Evolutionary conservation across 2,113 vertebrate genomes (phyloP).

Genomic region (Nettapus auritus): DNA sequence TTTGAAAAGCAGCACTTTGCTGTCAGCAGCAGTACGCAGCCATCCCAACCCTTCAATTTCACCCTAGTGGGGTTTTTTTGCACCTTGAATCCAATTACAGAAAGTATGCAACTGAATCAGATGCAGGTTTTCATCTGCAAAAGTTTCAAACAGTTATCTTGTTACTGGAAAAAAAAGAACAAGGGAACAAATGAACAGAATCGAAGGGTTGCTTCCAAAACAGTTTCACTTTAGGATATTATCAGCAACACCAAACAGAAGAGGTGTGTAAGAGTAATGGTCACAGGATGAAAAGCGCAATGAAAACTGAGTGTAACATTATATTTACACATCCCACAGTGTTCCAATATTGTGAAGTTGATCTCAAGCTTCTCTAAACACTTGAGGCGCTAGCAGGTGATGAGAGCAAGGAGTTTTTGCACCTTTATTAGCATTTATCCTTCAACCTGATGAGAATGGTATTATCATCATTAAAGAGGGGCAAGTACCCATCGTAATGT

Average conservation of each 20-base stretch:
- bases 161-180: background rate
- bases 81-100: background rate
- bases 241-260: background rate
- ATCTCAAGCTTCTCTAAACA: background rate
- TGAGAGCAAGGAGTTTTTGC: background rate
- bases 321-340: background rate
- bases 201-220: background rate
- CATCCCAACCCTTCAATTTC: background rate
- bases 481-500: background rate
- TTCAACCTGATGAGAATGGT: background rate
- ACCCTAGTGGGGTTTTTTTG: background rate
- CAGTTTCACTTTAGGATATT: background rate
- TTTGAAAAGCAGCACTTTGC: conserved; percentile 16
- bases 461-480: background rate
- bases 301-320: background rate
- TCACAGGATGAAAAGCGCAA: background rate
- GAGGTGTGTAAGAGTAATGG: background rate
- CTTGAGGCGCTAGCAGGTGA: background rate
- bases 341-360: background rate
- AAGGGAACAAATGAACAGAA: background rate
- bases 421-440: background rate
- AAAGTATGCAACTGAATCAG: background rate
- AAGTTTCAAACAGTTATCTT: background rate
- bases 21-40: background rate
- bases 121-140: background rate